phyloP scores from a whole-genome alignment of 2,113 vertebrate species.

The Melozone crissalis region DNA sequence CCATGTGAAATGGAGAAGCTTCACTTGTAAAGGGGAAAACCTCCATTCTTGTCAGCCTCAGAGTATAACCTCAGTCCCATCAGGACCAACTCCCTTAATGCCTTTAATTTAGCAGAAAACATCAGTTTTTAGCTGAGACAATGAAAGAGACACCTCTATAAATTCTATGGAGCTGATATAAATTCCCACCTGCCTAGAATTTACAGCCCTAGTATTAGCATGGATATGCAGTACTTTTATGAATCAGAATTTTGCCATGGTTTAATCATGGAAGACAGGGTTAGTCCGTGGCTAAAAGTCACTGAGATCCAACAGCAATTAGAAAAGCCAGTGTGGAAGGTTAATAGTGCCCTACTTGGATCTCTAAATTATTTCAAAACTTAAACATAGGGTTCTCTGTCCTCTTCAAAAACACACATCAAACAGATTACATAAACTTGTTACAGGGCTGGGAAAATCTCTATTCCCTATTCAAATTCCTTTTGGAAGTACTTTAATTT shows the following conservation, averaged over 20 bases:
- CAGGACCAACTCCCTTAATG: background rate
- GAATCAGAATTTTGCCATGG: background rate
- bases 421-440: conserved; percentile 54
- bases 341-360: background rate
- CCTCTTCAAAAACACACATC: conserved; percentile 29
- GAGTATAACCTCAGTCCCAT: background rate
- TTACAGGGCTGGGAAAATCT: conserved; percentile 17
- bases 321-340: background rate
- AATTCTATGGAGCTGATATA: background rate
- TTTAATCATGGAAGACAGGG: background rate
- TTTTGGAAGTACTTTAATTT: conserved; percentile 61
- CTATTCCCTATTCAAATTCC: conserved; percentile 48
- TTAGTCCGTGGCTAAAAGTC: background rate
- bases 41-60: background rate
- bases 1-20: background rate
- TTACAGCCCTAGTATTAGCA: background rate
- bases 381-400: background rate
- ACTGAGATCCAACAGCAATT: background rate
- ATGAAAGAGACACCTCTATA: background rate
- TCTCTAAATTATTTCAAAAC: conserved; percentile 18
- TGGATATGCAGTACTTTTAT: background rate
- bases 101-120: background rate
- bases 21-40: background rate
- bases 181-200: background rate
- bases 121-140: background rate